These are phyloP conservation scores for Abramis brama DNA, from an alignment of 2,113 vertebrate species.

Conservation along the genomic window DNA sequence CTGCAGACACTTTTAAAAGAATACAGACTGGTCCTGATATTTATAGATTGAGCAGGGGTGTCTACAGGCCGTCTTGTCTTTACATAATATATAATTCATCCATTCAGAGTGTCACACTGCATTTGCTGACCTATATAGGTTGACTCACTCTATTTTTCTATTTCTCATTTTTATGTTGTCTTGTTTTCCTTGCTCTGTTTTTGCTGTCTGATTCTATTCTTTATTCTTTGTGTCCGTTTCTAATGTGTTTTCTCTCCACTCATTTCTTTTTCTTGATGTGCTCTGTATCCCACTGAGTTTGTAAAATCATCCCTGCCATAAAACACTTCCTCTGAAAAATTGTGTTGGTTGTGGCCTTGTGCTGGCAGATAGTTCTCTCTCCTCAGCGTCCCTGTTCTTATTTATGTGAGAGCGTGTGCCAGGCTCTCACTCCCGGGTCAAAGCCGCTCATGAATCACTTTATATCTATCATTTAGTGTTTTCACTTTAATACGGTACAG, in stretches of 20 bases:
- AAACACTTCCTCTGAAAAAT: conserved; percentile 21
- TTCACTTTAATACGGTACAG: neutral
- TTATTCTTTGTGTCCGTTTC: neutral
- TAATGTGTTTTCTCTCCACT: neutral
- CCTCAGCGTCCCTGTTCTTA: neutral
- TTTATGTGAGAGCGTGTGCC: conserved; percentile 20
- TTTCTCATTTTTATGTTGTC: neutral
- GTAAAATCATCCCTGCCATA: conserved; percentile 21
- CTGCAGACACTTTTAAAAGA: neutral
- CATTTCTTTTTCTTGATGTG: neutral
- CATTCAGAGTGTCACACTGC: neutral
- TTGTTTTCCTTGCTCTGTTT: neutral
- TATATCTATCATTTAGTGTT: conserved; percentile 13
- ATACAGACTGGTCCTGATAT: neutral
- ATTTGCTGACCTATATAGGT: conserved; percentile 4
- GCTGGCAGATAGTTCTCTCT: neutral
- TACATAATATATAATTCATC: conserved; percentile 2
- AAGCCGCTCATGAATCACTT: conserved; percentile 1
- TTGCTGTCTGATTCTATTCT: neutral
- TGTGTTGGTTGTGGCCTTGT: conserved; percentile 29
- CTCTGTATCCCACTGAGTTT: neutral
- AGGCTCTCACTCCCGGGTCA: neutral
- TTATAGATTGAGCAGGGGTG: neutral
- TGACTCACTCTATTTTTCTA: neutral
- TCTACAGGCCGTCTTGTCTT: neutral